A percentile compares a stretch with the other conserved stretches of the same genome.
Conservation (phyloP, 2,888 invertebrate species). For the Cosmopolites sordidus region DNA sequence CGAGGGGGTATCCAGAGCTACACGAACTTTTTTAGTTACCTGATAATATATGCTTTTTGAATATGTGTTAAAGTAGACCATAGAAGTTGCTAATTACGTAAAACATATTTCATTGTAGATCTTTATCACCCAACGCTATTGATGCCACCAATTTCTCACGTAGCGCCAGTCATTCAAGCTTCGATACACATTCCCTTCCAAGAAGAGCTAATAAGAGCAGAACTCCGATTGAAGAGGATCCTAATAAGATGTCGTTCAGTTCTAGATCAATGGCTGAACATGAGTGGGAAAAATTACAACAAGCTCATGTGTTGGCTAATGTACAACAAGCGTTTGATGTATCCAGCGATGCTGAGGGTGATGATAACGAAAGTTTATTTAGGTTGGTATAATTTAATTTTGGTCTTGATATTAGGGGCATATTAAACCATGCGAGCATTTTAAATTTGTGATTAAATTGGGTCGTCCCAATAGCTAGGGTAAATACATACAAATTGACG, state of each 20-base stretch:
- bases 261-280: conserved; percentile 56
- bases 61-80: too few relatives aligned
- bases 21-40: too few relatives aligned
- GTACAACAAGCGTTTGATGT: conserved; percentile 92
- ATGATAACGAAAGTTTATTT: conserved; percentile 75
- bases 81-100: not conserved
- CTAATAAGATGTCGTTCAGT: conserved; percentile 50
- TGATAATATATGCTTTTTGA: too few relatives aligned
- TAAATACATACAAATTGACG: too few relatives aligned
- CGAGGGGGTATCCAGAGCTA: too few relatives aligned
- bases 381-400: conserved; percentile 18
- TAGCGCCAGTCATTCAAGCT: conserved; percentile 73
- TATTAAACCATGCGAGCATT: too few relatives aligned
- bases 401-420: too few relatives aligned
- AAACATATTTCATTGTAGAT: conserved; percentile 47
- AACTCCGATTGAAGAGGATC: conserved; percentile 60
- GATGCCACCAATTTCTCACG: conserved; percentile 61
- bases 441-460: too few relatives aligned
- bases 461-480: too few relatives aligned
- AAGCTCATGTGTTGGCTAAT: conserved; percentile 63
- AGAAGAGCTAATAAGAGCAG: conserved; percentile 58
- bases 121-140: conserved; percentile 76
- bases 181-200: conserved; percentile 70
- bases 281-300: conserved; percentile 96
- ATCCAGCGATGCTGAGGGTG: conserved; percentile 74